phyloP scores from a whole-genome alignment of 2,888 invertebrate species.

The Macaria notata region DNA sequence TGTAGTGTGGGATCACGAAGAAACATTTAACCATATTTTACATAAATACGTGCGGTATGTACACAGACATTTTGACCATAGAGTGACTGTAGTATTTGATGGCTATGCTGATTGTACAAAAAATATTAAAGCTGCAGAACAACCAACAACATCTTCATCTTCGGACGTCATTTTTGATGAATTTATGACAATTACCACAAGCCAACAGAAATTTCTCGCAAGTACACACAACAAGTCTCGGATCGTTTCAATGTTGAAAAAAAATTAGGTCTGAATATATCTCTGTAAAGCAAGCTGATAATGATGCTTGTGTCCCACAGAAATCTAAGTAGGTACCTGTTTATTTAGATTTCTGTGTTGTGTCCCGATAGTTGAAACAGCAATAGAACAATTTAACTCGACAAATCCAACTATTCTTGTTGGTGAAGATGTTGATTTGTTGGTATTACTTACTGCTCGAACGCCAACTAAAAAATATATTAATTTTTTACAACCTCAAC shows the following conservation, averaged over 20 bases:
- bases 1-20: conserved; percentile 13
- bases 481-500: too few species aligned
- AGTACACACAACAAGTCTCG: conserved; percentile 46
- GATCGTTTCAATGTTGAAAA: conserved; percentile 40
- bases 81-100: conserved; percentile 39
- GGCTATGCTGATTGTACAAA: conserved; percentile 39
- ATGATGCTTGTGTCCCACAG: too few species aligned
- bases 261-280: conserved; percentile 41
- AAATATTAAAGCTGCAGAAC: conserved; percentile 40
- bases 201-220: conserved; percentile 36
- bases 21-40: conserved; percentile 17
- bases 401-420: too few species aligned
- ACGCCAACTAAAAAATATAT: too few species aligned
- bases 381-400: too few species aligned
- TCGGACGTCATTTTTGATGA: conserved; percentile 41
- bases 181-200: conserved; percentile 39
- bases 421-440: conserved; percentile 15
- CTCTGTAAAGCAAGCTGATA: conserved; percentile 39
- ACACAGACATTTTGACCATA: conserved; percentile 32
- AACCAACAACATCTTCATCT: conserved; percentile 36
- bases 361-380: too few species aligned
- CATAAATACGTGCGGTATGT: conserved; percentile 24
- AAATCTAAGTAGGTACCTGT: too few species aligned
- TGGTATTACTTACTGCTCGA: too few species aligned
- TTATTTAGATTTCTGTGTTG: too few species aligned